Evolutionary conservation across 2,888 invertebrate genomes (phyloP).

Genomic region (Zhuqinia jingwanae): DNA sequence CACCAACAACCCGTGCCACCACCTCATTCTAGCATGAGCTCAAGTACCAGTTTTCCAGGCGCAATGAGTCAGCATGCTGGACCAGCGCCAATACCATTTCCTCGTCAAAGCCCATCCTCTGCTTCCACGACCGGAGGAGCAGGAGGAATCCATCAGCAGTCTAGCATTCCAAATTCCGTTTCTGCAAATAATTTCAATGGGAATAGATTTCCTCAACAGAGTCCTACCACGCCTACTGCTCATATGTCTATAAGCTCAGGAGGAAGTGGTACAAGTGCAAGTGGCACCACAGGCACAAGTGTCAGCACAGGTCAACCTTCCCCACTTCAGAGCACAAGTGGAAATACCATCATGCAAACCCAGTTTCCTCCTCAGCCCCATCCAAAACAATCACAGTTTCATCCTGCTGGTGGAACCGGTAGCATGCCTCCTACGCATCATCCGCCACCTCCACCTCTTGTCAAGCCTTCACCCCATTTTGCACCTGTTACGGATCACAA

Average conservation of each 20-base stretch:
- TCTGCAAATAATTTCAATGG: conserved; percentile 67
- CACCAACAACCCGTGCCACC: conserved; percentile 50
- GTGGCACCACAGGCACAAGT: conserved; percentile 74
- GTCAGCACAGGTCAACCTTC: conserved; percentile 76
- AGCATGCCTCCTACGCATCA: conserved; percentile 60
- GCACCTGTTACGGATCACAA: conserved; percentile 77
- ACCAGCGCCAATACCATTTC: conserved; percentile 63
- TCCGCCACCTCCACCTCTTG: conserved; percentile 75
- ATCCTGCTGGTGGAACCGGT: conserved; percentile 41
- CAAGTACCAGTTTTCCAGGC: conserved; percentile 78
- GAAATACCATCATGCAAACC: conserved; percentile 67
- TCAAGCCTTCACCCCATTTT: conserved; percentile 76
- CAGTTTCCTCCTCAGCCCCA: conserved; percentile 65
- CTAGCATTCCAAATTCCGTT: conserved; percentile 66
- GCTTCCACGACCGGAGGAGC: conserved; percentile 41
- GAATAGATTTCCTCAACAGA: conserved; percentile 74
- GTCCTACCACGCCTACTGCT: conserved; percentile 72
- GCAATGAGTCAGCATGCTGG: conserved; percentile 73
- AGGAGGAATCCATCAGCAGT: conserved; percentile 58
- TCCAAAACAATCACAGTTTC: conserved; percentile 69
- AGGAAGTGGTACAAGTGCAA: conserved; percentile 76
- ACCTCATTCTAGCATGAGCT: conserved; percentile 70
- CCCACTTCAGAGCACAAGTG: conserved; percentile 72
- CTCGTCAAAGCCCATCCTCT: conserved; percentile 53
- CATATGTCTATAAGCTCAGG: conserved; percentile 78